These are phyloP conservation scores for Aromia moschata DNA, from an alignment of 2,888 invertebrate species.

Conservation along the genomic window DNA sequence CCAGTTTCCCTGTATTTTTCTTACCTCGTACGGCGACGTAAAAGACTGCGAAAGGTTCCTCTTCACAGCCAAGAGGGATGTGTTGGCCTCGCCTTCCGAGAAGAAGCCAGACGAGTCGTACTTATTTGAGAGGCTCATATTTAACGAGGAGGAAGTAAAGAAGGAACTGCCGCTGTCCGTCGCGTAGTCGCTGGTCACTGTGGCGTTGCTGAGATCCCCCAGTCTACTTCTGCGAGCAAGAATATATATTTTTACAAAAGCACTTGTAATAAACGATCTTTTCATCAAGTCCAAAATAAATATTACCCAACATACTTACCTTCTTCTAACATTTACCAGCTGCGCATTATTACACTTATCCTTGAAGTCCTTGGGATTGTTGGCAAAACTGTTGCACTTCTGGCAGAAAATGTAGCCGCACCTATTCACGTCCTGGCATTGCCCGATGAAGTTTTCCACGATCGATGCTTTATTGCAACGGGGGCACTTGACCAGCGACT, in stretches of 20 bases:
- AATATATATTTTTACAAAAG: background rate
- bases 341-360: slow-evolving; percentile 54
- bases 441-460: slow-evolving; percentile 55
- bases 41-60: slow-evolving; percentile 44
- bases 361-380: slow-evolving; percentile 54
- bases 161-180: slow-evolving; percentile 34
- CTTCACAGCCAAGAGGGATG: slow-evolving; percentile 43
- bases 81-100: slow-evolving; percentile 46
- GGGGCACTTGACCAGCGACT: slow-evolving; percentile 55
- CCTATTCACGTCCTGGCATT: slow-evolving; percentile 51
- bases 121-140: slow-evolving; percentile 29
- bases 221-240: slow-evolving; percentile 32
- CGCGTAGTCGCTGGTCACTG: slow-evolving; percentile 33
- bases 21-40: slow-evolving; percentile 31
- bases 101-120: slow-evolving; percentile 44
- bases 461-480: slow-evolving; percentile 53
- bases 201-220: slow-evolving; percentile 43
- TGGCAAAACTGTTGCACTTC: slow-evolving; percentile 55
- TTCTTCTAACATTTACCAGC: slow-evolving; percentile 20
- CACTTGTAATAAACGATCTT: background rate
- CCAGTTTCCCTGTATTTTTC: no score
- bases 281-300: background rate
- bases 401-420: slow-evolving; percentile 59
- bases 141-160: slow-evolving; percentile 38
- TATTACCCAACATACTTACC: slow-evolving; percentile 10